Conservation (phyloP, 1,140 invertebrate species). For the Scaptomyza hsui region DNA sequence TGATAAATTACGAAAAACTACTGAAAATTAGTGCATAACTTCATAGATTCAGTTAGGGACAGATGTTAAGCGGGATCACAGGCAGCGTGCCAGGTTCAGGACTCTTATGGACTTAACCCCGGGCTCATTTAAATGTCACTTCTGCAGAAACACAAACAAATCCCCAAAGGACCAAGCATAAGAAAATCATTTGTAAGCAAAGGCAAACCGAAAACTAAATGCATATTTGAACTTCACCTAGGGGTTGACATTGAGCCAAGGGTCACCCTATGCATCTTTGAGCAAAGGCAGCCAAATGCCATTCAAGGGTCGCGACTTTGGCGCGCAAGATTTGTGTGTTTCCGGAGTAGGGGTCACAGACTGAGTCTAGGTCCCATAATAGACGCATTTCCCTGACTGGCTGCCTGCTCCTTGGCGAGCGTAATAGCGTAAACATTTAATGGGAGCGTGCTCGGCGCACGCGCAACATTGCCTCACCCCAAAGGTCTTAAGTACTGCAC, state of each 20-base stretch:
- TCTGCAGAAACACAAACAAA: constrained; percentile 63
- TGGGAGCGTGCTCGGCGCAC: constrained; percentile 73
- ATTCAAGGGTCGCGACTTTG: constrained; percentile 51
- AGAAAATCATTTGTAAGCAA: constrained; percentile 69
- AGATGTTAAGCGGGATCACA: constrained; percentile 67
- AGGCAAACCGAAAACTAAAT: constrained; percentile 23
- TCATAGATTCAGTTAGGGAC: constrained; percentile 44
- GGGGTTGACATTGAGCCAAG: constrained; percentile 22
- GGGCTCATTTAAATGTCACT: constrained; percentile 71
- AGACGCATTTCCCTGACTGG: constrained; percentile 47
- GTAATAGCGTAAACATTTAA: constrained; percentile 77
- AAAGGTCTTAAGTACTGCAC: constrained; percentile 8
- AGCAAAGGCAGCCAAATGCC: constrained; percentile 51
- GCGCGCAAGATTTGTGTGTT: constrained; percentile 73
- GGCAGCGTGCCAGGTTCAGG: constrained; percentile 16
- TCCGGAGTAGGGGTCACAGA: constrained; percentile 41
- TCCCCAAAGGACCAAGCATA: constrained; percentile 68
- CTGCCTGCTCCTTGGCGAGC: constrained; percentile 27
- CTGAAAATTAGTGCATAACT: constrained; percentile 66
- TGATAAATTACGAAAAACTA: constrained; percentile 62
- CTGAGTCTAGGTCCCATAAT: constrained; percentile 24
- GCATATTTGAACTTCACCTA: constrained; percentile 33
- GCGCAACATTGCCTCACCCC: constrained; percentile 69
- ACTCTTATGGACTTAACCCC: constrained; percentile 37
- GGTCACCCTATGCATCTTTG: constrained; percentile 25